Base-by-base conservation (phyloP, 2,113 vertebrate species). In the Nibea coibor region DNA sequence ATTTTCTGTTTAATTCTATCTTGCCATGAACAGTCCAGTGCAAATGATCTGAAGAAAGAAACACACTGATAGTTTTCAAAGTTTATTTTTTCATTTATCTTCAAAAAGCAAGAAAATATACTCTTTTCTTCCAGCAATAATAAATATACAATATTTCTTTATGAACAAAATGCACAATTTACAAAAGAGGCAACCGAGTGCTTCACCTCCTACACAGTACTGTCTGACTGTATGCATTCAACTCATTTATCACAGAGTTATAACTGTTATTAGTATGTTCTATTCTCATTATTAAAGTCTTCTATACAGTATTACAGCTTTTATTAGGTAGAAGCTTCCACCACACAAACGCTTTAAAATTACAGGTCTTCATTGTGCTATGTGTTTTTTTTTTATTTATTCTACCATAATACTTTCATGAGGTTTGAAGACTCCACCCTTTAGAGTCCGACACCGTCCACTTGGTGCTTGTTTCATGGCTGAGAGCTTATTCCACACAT, bases 121-220 rank as follows among this genome's bases (percentile, higher is more conserved):
- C 93, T 97, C 96, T 96, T 96, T 88, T 93, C 73, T 86, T 90
- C 61, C 93, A 88, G 94, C 96, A 93, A 79, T 96, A 99, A 99
- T 99, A 99, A 99, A 99, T 99, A 99, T 96, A 96, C 93, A 97
- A 96, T 95, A 96, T 92, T 94, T 93, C 75, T 95, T 96, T 96
- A 98, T 97, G 93, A 97, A 99, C 97, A 99, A 97, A 94, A 98
- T 97, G 96, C 96, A 97, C 96, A 96, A 95, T 95, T 95, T 95
- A 95, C 94, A 95, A 93, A 86, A 91, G 78, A 82, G 75, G 79
- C 78, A 68, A 86, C 84, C 8, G 68, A 81, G 75, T 73, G 71
- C 65, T 80, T 58, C 69, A 69, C 39, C 48, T 72, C 75, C 75
- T 71, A 68, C 74, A 80, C 72, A 85, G 57, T 79, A 83, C 82